Evolutionary conservation across 1,140 invertebrate genomes (phyloP).

Genomic region (Drosophila ogumai): DNA sequence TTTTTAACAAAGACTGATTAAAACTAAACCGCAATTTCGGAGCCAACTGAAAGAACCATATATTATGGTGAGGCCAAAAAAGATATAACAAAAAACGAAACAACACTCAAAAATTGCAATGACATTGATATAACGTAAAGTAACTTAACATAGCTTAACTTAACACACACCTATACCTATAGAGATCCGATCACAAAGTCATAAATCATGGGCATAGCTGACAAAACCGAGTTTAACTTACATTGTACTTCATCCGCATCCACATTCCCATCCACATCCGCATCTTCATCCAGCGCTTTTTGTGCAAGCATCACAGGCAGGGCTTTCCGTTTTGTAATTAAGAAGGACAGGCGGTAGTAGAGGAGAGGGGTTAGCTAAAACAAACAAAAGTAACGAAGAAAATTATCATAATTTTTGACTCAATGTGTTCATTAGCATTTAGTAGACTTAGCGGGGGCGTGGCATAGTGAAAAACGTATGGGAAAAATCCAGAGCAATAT

Average conservation of each 20-base stretch:
- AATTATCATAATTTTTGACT: slow-evolving; percentile 78
- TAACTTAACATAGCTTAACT: slow-evolving; percentile 75
- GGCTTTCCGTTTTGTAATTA: slow-evolving; percentile 36
- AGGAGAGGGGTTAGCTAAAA: slow-evolving; percentile 38
- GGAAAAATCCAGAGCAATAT: slow-evolving; percentile 71
- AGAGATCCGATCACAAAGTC: slow-evolving; percentile 53
- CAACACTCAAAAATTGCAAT: slow-evolving; percentile 69
- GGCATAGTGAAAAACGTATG: slow-evolving; percentile 50
- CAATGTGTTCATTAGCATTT: slow-evolving; percentile 84
- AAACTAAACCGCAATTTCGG: slow-evolving; percentile 76
- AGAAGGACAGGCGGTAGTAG: slow-evolving; percentile 24
- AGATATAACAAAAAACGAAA: slow-evolving; percentile 16
- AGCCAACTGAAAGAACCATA: slow-evolving; percentile 73
- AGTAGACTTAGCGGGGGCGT: slow-evolving; percentile 59
- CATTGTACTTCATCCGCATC: slow-evolving; percentile 36
- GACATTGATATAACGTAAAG: slow-evolving; percentile 76
- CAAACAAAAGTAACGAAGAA: slow-evolving; percentile 40
- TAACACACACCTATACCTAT: slow-evolving; percentile 47
- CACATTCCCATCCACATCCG: slow-evolving; percentile 9
- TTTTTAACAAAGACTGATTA: slow-evolving; percentile 82
- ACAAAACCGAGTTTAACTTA: slow-evolving; percentile 76
- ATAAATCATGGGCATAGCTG: slow-evolving; percentile 73
- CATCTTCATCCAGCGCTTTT: slow-evolving; percentile 10
- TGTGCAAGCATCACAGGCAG: slow-evolving; percentile 44
- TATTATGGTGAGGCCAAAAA: slow-evolving; percentile 78